Base-by-base conservation (phyloP, 2,888 invertebrate genomes). In the Polymixis flavicincta region DNA sequence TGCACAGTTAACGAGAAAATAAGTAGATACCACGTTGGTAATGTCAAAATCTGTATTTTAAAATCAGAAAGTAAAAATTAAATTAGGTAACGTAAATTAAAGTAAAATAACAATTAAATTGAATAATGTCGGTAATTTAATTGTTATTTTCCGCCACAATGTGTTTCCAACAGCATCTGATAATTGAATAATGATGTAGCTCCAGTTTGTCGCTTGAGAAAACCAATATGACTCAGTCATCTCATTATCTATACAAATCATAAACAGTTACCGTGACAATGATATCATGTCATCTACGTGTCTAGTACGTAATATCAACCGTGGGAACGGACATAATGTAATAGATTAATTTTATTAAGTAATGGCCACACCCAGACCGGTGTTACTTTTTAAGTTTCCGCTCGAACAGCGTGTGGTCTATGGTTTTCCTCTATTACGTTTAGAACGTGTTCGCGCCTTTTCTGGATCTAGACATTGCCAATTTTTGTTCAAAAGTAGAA, bases 381-480 rank as follows among this genome's bases (percentile, higher is more conserved):
- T 72, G 66, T 78, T 50, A 67, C 73, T 85, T 84, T 85, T 83
- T 78, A 54, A 54, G 65, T 72, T 83, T 74, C 63, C 83, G 73
- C 55, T 57, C 52, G n/a, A 45, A 64, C 50, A 76, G 32, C n/a
- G 64, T 68, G 25, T 66, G 68, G 71, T 83, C 78, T 85, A 74
- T 83, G 73, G 64, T 85, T 85, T 87, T 87, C 69, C 78, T 78
- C 55, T 60, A 69, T 75, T 54, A 42, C 61, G 68, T 70, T 75
- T 75, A 42, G 50, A 78, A 78, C 65, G 55, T 61, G 71, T 65
- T 73, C 81, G 71, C 73, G 70, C 82, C 82, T 77, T 84, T 81
- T 75, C 45, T 73, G 37, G 69, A 37, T n/a, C 2, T 22, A 22
- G 32, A 25, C n/a, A 50, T 68, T 82, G 76, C 59, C 70, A 83